These are phyloP conservation scores for Egretta garzetta DNA, from an alignment of 2,113 vertebrate genomes.

Conservation along the genomic window DNA sequence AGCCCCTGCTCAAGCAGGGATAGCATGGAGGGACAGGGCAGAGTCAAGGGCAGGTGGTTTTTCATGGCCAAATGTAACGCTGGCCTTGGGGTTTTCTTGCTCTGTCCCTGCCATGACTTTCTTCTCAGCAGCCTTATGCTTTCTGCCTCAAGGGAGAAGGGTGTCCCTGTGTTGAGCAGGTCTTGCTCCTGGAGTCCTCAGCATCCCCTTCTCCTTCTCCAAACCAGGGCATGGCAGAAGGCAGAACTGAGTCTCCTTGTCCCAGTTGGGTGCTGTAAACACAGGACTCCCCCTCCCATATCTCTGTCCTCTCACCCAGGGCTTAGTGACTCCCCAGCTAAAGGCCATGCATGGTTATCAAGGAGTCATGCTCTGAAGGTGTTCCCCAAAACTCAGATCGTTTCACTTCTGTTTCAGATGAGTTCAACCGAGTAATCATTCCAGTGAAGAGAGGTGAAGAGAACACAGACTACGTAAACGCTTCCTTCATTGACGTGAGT, in stretches of 20 bases:
- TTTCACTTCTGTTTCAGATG: constrained; percentile 79
- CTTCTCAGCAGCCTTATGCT: neutral
- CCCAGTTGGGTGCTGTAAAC: neutral
- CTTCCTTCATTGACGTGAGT: constrained; percentile 98
- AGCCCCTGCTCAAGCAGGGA: no score
- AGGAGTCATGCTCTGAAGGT: neutral
- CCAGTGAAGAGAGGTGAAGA: constrained; percentile 98
- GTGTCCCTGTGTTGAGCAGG: neutral
- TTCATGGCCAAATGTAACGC: neutral
- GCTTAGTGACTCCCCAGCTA: neutral
- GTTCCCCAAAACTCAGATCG: neutral
- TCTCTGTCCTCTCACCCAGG: neutral
- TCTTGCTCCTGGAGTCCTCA: neutral
- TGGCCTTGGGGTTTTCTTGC: neutral
- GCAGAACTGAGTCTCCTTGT: neutral
- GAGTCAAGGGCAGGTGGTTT: neutral
- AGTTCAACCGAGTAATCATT: constrained; percentile 99
- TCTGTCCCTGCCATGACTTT: neutral
- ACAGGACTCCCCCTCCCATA: neutral
- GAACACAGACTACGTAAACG: constrained; percentile 96
- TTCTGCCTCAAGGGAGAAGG: neutral
- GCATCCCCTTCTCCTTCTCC: neutral
- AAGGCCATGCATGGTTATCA: neutral
- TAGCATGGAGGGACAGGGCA: neutral
- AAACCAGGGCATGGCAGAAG: neutral